Base-by-base conservation (phyloP, 2,797 vertebrate species). In the Pangasius larnaudii region DNA sequence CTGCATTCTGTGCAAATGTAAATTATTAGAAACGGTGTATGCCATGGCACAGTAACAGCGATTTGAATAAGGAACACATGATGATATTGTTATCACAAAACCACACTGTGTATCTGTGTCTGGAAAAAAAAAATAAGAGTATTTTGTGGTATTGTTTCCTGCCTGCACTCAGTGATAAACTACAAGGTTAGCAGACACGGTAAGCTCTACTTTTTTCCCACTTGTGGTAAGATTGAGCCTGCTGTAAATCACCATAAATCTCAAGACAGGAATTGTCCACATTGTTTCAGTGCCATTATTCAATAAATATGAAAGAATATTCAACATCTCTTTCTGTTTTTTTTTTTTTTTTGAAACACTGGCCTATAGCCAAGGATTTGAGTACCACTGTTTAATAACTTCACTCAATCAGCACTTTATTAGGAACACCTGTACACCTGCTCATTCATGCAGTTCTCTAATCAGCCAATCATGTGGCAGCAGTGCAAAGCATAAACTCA, bases 131-230 rank as follows among this genome's bases (percentile, higher is more conserved):
- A 3, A 27, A 36, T 24, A 46, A 74, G 56, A 83, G 88, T 67
- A 89, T 36, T 77, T 81, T 85, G 77, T 86, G 85, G 84, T 88
- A 88, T 58, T 85, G 78, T 83, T 96, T 95, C 94, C 95, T 96
- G 93, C 85, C 91, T 86, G 93, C 93, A 93, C 91, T 91, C 24
- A 56, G 94, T 94, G 94, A 96, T 96, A 96, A 95, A 92, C 93
- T 91, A 88, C 59, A 33, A 39, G 49, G 65, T 86, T 82, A 36
- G 69, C 27, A 24, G 67, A 86, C 93, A 93, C 93, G 93, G 91
- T 93, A 93, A 92, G 89, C 91, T 91, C 49, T 84, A 91, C 88
- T 88, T 89, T 86, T 86, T 87, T 39, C 39, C 69, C 33, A 88
- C 89, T 86, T 58, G 0, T 90, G 81, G 91, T 91, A 91, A 91